Base-by-base conservation (phyloP, 2,797 vertebrate genomes). In the Synaphobranchus kaupii region DNA sequence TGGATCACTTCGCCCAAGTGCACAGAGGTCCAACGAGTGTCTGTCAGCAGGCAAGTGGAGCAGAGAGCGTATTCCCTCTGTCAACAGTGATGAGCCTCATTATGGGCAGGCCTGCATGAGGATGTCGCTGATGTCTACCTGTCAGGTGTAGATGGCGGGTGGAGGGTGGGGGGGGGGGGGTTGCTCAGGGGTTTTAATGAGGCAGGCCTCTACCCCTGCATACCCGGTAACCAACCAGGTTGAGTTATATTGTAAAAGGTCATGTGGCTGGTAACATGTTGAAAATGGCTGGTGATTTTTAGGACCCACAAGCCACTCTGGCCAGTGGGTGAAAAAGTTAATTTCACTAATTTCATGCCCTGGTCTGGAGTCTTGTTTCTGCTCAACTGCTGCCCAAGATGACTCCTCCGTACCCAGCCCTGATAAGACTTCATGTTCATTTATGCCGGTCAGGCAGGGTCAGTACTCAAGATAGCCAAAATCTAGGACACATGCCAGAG, bases 401-500 rank as follows among this genome's bases (percentile, higher is more conserved):
- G n/a, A n/a, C 28, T 71, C 68, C 28, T 71, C 10, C 1, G 68
- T 34, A 9, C 68, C 25, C 68, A 31, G 68, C 44, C 34, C 78
- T 7, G 78, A 20, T 5, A 48, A 48, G 25, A 82, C 6, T 50
- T n/a, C 7, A 28, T 12, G 22, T 52, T 82, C 20, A 82, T n/a
- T n/a, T 82, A 4, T 10, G 25, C 25, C 50, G 60, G 63, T 28
- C 87, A 84, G 86, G 85, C 25, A 31, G 78, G 56, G 54, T 87
- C 28, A n/a, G 2, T 44, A 89, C 52, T 13, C 58, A 52, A 89
- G 80, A 50, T 68, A 58, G 85, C 54, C 66, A 58, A 84, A 85
- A 13, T 56, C 80, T 28, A 86, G 89, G 88, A 91, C 89, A 88
- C 89, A 89, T 22, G 86, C 88, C 89, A 17, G 31, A 85, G 81